Conservation (phyloP, 2,113 vertebrate genomes). For the Pampusana beccarii region DNA sequence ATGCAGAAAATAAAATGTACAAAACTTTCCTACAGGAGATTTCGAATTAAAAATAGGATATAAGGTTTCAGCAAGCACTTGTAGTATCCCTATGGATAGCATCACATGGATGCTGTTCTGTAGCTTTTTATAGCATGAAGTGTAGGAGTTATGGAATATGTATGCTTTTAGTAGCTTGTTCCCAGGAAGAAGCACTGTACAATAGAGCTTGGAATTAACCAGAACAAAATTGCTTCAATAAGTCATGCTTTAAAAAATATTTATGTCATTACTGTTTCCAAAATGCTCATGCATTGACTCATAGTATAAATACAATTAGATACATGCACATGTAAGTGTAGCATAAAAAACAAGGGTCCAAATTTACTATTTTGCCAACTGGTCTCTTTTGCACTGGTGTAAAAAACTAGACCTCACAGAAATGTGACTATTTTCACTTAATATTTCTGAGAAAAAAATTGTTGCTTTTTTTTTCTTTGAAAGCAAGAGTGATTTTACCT, state of each 20-base stretch:
- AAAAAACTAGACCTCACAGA: not conserved
- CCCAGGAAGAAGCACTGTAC: constrained; percentile 25
- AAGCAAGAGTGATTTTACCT: not conserved
- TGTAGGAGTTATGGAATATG: constrained; percentile 50
- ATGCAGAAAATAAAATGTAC: not conserved
- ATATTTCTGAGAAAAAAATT: not conserved
- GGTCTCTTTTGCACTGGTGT: not conserved
- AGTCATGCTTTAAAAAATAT: not conserved
- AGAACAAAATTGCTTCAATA: constrained; percentile 3
- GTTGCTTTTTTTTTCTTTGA: not conserved
- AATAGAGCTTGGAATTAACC: constrained; percentile 24
- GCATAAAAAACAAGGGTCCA: not conserved
- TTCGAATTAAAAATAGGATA: not conserved
- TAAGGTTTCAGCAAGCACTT: not conserved
- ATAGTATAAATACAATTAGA: not conserved
- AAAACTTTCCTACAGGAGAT: not conserved
- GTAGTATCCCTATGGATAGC: constrained; percentile 25
- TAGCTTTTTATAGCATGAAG: constrained; percentile 41
- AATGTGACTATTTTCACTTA: not conserved
- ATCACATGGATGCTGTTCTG: constrained; percentile 18
- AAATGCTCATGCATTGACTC: not conserved
- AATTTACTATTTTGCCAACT: not conserved
- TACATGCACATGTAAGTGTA: not conserved
- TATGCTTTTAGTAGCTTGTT: constrained; percentile 38
- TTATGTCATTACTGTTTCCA: not conserved